Base-by-base conservation (phyloP, 2,797 vertebrate species). In the Acanthurus leucopareius region DNA sequence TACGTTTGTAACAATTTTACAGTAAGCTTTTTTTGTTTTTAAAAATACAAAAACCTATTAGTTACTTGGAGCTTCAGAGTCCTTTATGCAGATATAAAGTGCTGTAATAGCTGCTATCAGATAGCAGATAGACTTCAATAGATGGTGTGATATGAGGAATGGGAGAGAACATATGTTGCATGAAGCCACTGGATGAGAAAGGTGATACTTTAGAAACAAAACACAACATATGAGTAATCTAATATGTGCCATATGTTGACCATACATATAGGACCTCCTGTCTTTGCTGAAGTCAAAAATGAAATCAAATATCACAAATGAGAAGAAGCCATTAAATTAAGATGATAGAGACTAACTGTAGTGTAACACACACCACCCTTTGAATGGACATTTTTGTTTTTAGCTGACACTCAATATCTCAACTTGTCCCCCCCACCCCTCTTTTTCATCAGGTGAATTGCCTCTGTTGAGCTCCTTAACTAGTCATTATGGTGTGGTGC, bases 181-280 rank as follows among this genome's bases (percentile, higher is more conserved):
- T 91, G 91, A 86, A 87, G 87, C 88, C 84, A 68, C 44, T 76
- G 69, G 56, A 86, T 86, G 82, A 85, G 90, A 90, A 93, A 93
- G 88, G 86, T 42, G 90, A 93, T 88, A 85, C 92, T 48, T 56
- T 79, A 69, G 77, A 88, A 88, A 94, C 93, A 93, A 94, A 94
- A 92, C 87, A 93, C 89, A 93, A 90, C 91, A 94, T 94, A 94
- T 94, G 91, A 91, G 94, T 94, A 94, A 94, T 94, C 88, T 88
- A 94, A 95, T 93, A 86, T 91, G 90, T 82, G 92, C 94, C 95
- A 96, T 95, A 95, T 96, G 95, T 91, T 91, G 78, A 90, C 90
- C 91, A 94, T 92, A 92, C 82, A 90, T 90, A 89, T 79, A 89
- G 75, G 57, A 83, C 83, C 87, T 83, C 75, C 84, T 86, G 64